Evolutionary conservation across 2,888 invertebrate genomes (phyloP), one percentile per base, ranked within the genome.

Genomic region (Orthosia incerta): DNA sequence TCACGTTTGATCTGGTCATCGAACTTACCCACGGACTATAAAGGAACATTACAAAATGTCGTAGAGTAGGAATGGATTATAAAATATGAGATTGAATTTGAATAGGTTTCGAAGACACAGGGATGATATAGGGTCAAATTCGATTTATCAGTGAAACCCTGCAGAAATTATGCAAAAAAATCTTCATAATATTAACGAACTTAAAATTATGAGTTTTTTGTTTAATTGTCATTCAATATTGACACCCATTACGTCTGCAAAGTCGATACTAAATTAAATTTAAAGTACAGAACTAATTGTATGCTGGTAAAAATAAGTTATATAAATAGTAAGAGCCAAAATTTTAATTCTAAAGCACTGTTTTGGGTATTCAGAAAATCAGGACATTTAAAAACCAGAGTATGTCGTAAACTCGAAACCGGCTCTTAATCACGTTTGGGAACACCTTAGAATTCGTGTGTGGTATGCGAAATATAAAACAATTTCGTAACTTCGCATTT

Each of bases 1-100:
- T 86, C 85, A 85, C 86, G 86, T 78, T 74, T 71, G 74, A 74
- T 72, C 76, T 71, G 79, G 84, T 76, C 77, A 74, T 71, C 65
- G 82, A 85, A 84, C 86, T 60, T 50, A 26, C 39, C 56, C 46
- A 26, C 39, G 56, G 62, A 72, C 50, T 55, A 16, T 31, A 12
- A 31, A 62, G 16, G 23, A 16, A 39, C n/a, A 68, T 13, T 16
- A 46, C 18, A 60, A 50, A 61, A 26, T 23, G n/a, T 61, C 18
- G 59, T 48, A 59, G 59, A 31, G 13, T 57, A 50, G 26, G 18
- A 56, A n/a, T 55, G 20, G 26, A 3, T 3, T 5, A 56, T 62
- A 12, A 9, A 20, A 20, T 60, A 73, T 51, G 18, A 26, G 3
- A 11, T 18, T 57, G 57, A 26, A 26, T 57, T 57, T 57, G 13